Base-by-base conservation (phyloP, 1,140 invertebrate genomes). In the Aphaenogaster ashmeadi region DNA sequence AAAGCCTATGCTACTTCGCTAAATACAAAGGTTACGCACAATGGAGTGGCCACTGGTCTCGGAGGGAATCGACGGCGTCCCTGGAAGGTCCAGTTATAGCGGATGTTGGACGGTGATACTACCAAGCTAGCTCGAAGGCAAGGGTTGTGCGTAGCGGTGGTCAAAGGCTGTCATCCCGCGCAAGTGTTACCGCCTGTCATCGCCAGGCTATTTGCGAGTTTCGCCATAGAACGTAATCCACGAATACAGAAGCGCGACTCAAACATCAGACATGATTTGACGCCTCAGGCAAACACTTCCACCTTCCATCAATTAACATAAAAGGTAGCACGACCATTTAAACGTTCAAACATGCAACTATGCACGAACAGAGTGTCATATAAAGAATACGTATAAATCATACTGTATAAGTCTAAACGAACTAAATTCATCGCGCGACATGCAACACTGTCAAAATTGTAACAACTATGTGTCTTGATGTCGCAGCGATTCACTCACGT, bases 181-280 rank as follows among this genome's bases (percentile, higher is more conserved):
- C 91, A 80, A 92, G 90, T 88, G 89, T 90, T 88, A 81, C 91
- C 52, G 44, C 87, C 91, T 91, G 91, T 92, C 91, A 92, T 89
- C 50, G 64, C 58, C 91, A 92, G 91, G 60, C 66, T 86, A 91
- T 71, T 72, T 60, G 69, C 47, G 58, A 87, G 50, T 60, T 60
- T 74, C 85, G 38, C 27, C 47, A 56, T 66, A 88, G 41, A 75
- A 47, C n/a, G 47, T 33, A 66, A 84, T 74, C 41, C 50, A 41
- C 9, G 15, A 78, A 8, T 54, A n/a, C 5, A 72, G 21, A 69
- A 66, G 36, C 54, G 41, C 27, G 13, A 41, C 3, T 71, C 56
- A 33, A 86, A 74, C 41, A 75, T 84, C 69, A 60, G 80, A 60
- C 54, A 84, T 50, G 54, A 84, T 74, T 74, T 62, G 80, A 75